Base-by-base conservation (phyloP, 2,797 vertebrate genomes). In the Lepilemur ruficaudatus region DNA sequence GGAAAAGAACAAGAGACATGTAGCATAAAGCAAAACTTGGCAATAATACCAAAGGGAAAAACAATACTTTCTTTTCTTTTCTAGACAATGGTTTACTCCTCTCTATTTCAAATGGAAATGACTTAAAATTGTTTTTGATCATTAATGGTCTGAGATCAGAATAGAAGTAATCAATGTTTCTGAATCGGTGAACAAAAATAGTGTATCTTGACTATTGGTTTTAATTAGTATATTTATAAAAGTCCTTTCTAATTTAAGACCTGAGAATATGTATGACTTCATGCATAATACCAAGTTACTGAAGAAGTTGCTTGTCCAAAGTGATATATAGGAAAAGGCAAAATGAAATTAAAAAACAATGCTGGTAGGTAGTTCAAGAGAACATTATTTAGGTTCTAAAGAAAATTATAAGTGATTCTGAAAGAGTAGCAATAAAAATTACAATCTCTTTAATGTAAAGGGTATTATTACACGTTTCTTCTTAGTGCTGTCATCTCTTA, bases 291-390 rank as follows among this genome's bases (percentile, higher is more conserved):
- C 59, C 46, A 86, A 85, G 79, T 70, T 52, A 88, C 1, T 18
- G n/a, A 82, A 89, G 82, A 86, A 70, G 46, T 76, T 61, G 50
- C 55, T 83, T 93, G 25, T 67, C 55, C 25, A 91, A 97, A 95
- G 81, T 2, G 7, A 69, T 20, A 46, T 1, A 73, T 1, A 93
- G 28, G 38, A 75, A 95, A 91, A 80, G 50, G 52, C 11, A 95
- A 91, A 83, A 14, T 61, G 28, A 90, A 82, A 35, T 23, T 61
- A 73, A 67, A 41, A 32, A 43, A 35, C 11, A 83, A n/a, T 9
- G 50, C 3, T 80, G 41, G 38, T 32, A 79, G 25, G 52, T 18
- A 96, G 52, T 79, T 67, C 18, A 76, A 76, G 52, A 85, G 5
- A 38, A 67, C 15, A 76, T 46, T 32, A 30, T 61, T 72, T 70